phyloP scores from a whole-genome alignment of 2,113 vertebrate species.

The Rhinopomastus cyanomelas region DNA sequence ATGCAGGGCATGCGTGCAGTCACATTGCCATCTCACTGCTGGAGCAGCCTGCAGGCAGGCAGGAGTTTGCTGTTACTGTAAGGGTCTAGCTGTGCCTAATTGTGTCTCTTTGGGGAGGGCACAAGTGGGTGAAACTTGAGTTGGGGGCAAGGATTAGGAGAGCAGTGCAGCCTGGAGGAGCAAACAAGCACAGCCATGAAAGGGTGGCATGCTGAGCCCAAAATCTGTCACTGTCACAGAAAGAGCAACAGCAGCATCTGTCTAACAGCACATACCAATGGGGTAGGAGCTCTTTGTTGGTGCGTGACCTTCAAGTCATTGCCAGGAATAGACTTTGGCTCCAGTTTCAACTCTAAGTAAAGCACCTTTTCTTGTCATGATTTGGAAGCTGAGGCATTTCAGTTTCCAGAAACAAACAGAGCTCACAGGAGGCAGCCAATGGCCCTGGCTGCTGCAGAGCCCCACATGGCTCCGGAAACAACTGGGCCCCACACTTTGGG shows the following conservation, averaged over 20 bases:
- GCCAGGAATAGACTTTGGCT: conserved; percentile 66
- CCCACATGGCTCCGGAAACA: not conserved
- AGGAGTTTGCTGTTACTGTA: conserved; percentile 17
- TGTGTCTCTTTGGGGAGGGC: not conserved
- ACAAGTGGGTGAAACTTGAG: conserved; percentile 12
- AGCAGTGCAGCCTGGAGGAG: conserved; percentile 31
- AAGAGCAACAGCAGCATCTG: conserved; percentile 61
- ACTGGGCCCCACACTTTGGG: not conserved
- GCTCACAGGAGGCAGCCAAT: not conserved
- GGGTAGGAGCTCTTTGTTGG: conserved; percentile 53
- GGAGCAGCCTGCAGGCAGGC: not conserved
- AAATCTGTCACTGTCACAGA: conserved; percentile 64
- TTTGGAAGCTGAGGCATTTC: conserved; percentile 50
- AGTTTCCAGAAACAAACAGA: conserved; percentile 57
- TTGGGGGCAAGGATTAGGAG: conserved; percentile 19
- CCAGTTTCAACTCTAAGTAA: conserved; percentile 57
- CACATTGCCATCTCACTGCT: not conserved
- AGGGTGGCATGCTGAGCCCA: not conserved
- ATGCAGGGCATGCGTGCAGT: not conserved
- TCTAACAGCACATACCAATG: conserved; percentile 38
- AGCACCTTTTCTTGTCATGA: conserved; percentile 55
- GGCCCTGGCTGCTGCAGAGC: not conserved
- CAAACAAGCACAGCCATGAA: conserved; percentile 59
- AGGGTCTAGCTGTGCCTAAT: not conserved
- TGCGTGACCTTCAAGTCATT: conserved; percentile 62